Evolutionary conservation across 2,888 invertebrate genomes (phyloP).

Genomic region (Mesochorus sp.): DNA sequence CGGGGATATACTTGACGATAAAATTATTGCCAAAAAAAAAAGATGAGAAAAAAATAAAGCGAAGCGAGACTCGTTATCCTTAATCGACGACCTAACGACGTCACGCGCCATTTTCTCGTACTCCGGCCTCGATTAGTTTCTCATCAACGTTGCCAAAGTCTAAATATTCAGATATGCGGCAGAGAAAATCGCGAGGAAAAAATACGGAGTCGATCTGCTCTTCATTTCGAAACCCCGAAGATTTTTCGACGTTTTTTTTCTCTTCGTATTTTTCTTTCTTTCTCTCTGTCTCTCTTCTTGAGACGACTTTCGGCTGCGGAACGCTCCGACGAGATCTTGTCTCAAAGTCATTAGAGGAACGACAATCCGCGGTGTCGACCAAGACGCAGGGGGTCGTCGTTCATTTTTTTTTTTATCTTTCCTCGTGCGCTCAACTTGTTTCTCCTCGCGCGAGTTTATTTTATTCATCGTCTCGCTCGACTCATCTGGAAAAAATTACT

Average conservation of each 20-base stretch:
- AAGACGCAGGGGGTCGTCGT: slow-evolving; percentile 61
- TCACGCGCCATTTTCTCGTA: slow-evolving; percentile 12
- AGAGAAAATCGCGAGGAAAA: background rate
- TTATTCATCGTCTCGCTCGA: slow-evolving; percentile 3
- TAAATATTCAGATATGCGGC: background rate
- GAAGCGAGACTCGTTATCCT: slow-evolving; percentile 29
- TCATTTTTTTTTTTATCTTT: slow-evolving; percentile 44
- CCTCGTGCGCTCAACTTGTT: slow-evolving; percentile 32
- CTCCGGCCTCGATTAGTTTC: background rate
- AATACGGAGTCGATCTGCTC: slow-evolving; percentile 43
- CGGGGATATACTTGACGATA: slow-evolving; percentile 52
- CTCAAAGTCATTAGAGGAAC: slow-evolving; percentile 78
- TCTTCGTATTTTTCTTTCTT: slow-evolving; percentile 3
- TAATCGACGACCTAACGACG: slow-evolving; percentile 35
- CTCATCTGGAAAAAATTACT: slow-evolving; percentile 26
- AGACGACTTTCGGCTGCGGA: slow-evolving; percentile 9
- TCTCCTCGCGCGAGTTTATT: background rate
- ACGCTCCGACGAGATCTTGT: slow-evolving; percentile 74
- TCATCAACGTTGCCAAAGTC: slow-evolving; percentile 22
- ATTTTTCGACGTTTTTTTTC: slow-evolving; percentile 66
- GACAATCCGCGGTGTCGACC: slow-evolving; percentile 72
- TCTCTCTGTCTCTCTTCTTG: background rate
- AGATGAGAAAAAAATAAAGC: background rate
- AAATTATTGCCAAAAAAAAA: slow-evolving; percentile 47
- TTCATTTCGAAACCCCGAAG: slow-evolving; percentile 68